Percentiles rank a stretch among this genome's conserved stretches.
phyloP scores from a whole-genome alignment of 2,113 vertebrate genomes.

The Xyliphius kryptos region DNA sequence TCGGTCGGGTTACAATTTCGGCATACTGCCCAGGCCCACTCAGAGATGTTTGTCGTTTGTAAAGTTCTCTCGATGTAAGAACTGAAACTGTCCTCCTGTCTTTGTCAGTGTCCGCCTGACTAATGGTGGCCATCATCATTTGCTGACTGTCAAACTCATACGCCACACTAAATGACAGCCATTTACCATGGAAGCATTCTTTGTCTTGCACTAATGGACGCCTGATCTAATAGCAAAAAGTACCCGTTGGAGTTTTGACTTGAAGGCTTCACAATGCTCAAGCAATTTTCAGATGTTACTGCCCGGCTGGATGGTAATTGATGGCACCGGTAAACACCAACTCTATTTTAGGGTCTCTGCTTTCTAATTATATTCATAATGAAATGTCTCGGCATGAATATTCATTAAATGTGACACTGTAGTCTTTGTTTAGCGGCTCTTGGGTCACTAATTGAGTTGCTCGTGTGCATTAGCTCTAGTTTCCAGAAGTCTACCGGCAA shows the following conservation, averaged over 20 bases:
- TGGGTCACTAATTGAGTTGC: conserved; percentile 42
- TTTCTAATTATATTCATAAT: conserved; percentile 41
- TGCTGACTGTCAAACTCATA: conserved; percentile 20
- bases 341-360: conserved; percentile 38
- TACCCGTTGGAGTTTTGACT: conserved; percentile 1
- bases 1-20: no score
- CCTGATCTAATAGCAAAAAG: conserved; percentile 9
- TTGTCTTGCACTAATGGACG: conserved; percentile 2
- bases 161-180: conserved; percentile 10
- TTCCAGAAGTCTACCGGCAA: conserved; percentile 9
- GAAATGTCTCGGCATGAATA: conserved; percentile 41
- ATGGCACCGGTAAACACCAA: conserved; percentile 34
- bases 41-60: no score
- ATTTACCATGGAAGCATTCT: conserved; percentile 16
- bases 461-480: conserved; percentile 18
- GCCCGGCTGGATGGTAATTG: conserved; percentile 18
- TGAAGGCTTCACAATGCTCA: neutral
- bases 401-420: conserved; percentile 32
- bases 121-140: conserved; percentile 11
- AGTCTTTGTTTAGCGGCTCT: conserved; percentile 25
- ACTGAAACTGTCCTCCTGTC: neutral
- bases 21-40: no score
- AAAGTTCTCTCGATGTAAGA: neutral
- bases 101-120: neutral
- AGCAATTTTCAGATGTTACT: neutral